Evolutionary conservation across 2,888 invertebrate genomes (phyloP), one percentile per base, ranked within the genome.

Genomic region (Hyles lineata): DNA sequence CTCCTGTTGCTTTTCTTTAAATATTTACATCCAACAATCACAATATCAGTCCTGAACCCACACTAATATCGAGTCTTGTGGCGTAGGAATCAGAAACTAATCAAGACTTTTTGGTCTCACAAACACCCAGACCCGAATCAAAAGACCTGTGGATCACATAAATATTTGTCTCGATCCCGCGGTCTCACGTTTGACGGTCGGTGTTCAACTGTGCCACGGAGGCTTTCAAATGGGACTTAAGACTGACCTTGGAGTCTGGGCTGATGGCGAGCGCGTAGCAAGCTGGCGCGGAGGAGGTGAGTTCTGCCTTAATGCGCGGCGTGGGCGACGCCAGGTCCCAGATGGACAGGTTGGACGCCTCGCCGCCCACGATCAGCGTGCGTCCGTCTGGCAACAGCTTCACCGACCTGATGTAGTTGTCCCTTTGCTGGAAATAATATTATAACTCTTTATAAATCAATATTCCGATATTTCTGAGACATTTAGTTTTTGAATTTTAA

Each of bases 261-360:
- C 98, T 98, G 83, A 99, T 98, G 73, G 99, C 99, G 19, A 99
- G 95, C n/a, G 99, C 99, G 89, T 99, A 99, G 92, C 99, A 99
- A 0, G 99, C 99, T 2, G 99, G 99, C 2, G 99, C 98, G 73
- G 97, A 97, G 0, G 98, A 98, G 11, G 98, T 98, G 77, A 99
- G 95, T 91, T 99, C 99, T 2, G 98, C 98, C 91, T 98, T 98
- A 85, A 98, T 98, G 71, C 98, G 94, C 6, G 98, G 98, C 74
- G 98, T 98, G 2, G 98, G 98, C 77, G 98, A 97, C 72, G 98
- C 98, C 76, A 99, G 91, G 93, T 99, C 99, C 98, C 99, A 99
- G 84, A 99, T 98, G 78, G 98, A 98, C 69, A 99, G 96, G 87
- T 98, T 98, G 82, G 97, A 98, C 21, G 99, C 98, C 91, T 99